Evolutionary conservation across 2,113 vertebrate genomes (phyloP).

Genomic region (Muntiacus reevesi): DNA sequence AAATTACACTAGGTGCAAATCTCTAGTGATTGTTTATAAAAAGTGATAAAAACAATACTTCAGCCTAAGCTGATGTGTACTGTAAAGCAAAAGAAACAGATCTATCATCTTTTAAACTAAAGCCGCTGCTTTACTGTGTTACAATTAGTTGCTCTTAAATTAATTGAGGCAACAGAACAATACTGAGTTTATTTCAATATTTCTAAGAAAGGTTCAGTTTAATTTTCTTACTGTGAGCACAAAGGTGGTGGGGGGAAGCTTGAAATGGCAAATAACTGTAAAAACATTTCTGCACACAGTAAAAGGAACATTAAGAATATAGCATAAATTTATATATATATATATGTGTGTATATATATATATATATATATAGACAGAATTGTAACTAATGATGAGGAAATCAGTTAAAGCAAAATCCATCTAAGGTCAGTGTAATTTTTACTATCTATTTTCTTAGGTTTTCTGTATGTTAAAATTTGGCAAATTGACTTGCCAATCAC

Average conservation of each 20-base stretch:
- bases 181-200: not conserved
- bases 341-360: not conserved
- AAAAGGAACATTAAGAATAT: not conserved
- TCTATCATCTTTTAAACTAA: constrained; percentile 22
- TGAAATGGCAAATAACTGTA: not conserved
- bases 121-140: not conserved
- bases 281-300: constrained; percentile 14
- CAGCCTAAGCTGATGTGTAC: not conserved
- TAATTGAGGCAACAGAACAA: not conserved
- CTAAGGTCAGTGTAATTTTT: not conserved
- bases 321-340: not conserved
- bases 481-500: constrained; percentile 12
- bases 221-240: constrained; percentile 31
- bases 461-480: not conserved
- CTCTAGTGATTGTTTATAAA: not conserved
- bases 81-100: constrained; percentile 7
- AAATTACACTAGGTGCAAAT: not conserved
- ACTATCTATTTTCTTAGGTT: not conserved
- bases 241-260: not conserved
- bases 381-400: not conserved
- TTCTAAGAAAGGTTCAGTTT: constrained; percentile 13
- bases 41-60: not conserved
- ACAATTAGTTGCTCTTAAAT: not conserved
- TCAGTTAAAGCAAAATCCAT: not conserved
- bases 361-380: not conserved